phyloP scores from a whole-genome alignment of 1,140 invertebrate genomes.

The Danaus melanippus region DNA sequence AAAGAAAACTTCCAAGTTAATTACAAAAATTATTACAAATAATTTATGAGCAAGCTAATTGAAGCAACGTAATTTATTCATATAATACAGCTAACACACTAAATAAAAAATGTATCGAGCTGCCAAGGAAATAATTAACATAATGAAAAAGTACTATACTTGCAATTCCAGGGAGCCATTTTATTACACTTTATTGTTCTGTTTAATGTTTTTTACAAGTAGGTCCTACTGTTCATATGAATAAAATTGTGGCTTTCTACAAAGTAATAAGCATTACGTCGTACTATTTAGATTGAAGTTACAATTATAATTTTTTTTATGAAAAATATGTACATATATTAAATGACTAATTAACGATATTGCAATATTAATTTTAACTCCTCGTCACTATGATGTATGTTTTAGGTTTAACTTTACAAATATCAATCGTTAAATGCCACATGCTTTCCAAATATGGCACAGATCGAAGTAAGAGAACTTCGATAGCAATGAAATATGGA shows the following conservation, averaged over 20 bases:
- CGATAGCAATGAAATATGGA: constrained; percentile 21
- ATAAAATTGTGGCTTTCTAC: not conserved
- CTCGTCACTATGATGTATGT: constrained; percentile 1
- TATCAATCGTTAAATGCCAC: constrained; percentile 9
- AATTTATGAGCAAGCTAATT: too few species aligned
- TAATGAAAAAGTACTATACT: constrained; percentile 22
- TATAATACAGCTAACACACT: too few species aligned
- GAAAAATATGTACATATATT: not conserved
- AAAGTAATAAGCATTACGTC: not conserved
- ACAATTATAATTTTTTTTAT: not conserved
- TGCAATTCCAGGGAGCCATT: not conserved
- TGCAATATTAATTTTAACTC: constrained; percentile 4
- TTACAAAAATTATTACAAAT: too few species aligned
- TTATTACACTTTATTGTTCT: not conserved
- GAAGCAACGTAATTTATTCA: too few species aligned
- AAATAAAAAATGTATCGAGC: too few species aligned
- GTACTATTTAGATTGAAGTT: not conserved
- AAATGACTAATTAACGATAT: not conserved
- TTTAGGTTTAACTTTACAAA: constrained; percentile 1
- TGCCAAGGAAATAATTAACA: constrained; percentile 4
- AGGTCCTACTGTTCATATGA: not conserved
- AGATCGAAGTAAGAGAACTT: constrained; percentile 19
- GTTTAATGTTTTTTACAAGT: constrained; percentile 1
- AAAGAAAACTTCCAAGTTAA: too few species aligned
- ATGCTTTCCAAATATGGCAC: constrained; percentile 13